phyloP scores from a whole-genome alignment of 2,888 invertebrate genomes.

The Pterostichus niger region DNA sequence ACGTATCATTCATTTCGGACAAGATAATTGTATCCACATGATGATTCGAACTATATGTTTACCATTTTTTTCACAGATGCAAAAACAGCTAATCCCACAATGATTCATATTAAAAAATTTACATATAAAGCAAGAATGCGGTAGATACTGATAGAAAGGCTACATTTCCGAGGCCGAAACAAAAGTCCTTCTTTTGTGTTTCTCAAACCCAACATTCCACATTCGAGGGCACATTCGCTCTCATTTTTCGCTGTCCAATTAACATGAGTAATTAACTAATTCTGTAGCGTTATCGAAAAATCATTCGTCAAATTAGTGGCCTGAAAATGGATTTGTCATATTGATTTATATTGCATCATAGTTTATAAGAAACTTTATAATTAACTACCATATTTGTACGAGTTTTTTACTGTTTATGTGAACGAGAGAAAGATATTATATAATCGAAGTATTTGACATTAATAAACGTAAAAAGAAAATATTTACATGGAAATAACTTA shows the following conservation, averaged over 20 bases:
- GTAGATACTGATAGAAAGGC: constrained; percentile 41
- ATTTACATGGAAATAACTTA: constrained; percentile 1
- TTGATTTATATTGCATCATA: constrained; percentile 25
- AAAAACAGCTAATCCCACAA: neutral
- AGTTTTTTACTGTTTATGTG: neutral
- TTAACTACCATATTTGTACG: constrained; percentile 14
- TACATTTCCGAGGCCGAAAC: constrained; percentile 50
- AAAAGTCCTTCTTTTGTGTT: neutral
- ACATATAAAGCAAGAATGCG: constrained; percentile 50
- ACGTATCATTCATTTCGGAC: too few relatives aligned
- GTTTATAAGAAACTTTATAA: neutral
- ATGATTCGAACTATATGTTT: too few relatives aligned
- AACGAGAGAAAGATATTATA: neutral
- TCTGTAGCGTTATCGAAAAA: constrained; percentile 6
- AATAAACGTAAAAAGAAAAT: neutral
- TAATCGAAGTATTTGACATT: neutral
- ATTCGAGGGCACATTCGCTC: constrained; percentile 23
- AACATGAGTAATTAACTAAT: constrained; percentile 22
- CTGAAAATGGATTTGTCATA: constrained; percentile 9
- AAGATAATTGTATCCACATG: too few relatives aligned
- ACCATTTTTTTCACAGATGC: neutral
- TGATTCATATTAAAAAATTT: constrained; percentile 45
- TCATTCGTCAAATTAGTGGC: neutral
- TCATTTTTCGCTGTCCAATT: constrained; percentile 20
- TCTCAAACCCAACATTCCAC: constrained; percentile 9